Conservation (phyloP, 2,113 vertebrate species). For the Phyllopteryx taeniolatus region DNA sequence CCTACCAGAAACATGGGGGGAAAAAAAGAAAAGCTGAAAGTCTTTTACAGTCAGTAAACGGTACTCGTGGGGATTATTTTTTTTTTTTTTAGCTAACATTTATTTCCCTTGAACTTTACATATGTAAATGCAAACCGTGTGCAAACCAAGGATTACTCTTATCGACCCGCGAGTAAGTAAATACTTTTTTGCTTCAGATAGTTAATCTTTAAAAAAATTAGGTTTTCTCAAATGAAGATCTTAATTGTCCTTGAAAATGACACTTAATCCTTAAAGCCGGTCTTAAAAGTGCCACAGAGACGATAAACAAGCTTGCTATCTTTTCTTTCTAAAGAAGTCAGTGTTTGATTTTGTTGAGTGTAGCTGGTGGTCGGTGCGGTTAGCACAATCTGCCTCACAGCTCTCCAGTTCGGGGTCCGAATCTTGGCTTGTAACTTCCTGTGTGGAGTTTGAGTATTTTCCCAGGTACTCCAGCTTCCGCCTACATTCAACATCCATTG, state of each 20-base stretch:
- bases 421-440: too few relatives aligned
- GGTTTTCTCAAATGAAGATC: background rate
- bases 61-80: too few relatives aligned
- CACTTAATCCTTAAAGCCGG: background rate
- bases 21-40: too few relatives aligned
- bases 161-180: background rate
- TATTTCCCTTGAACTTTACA: background rate
- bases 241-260: slow-evolving; percentile 1
- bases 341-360: background rate
- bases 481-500: too few relatives aligned
- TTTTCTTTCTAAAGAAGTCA: background rate
- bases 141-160: background rate
- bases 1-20: too few relatives aligned
- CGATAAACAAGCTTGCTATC: background rate
- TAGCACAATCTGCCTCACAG: background rate
- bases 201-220: background rate
- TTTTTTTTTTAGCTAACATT: background rate
- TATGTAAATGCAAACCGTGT: background rate
- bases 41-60: too few relatives aligned
- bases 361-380: background rate
- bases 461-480: too few relatives aligned
- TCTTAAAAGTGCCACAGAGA: background rate
- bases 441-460: too few relatives aligned
- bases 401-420: background rate
- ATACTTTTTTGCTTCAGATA: background rate